Evolutionary conservation across 1,140 invertebrate genomes (phyloP).

Genomic region (Drosophila trapezifrons): DNA sequence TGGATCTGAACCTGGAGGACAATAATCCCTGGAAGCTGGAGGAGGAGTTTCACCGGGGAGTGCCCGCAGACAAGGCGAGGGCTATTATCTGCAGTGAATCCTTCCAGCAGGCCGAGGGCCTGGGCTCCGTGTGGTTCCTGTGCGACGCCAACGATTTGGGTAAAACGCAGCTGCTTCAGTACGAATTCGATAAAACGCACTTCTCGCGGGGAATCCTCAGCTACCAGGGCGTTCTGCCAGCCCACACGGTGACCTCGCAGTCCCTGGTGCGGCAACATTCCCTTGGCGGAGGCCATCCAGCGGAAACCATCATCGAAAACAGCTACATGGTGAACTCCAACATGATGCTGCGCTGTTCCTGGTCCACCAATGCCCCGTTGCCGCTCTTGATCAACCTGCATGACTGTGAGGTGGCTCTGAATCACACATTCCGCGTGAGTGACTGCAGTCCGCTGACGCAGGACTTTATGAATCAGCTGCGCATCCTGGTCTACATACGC

Average conservation of each 20-base stretch:
- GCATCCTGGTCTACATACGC: slow-evolving; percentile 69
- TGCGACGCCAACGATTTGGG: slow-evolving; percentile 65
- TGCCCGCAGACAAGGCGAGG: slow-evolving; percentile 55
- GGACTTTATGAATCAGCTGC: slow-evolving; percentile 75
- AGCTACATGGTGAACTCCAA: slow-evolving; percentile 68
- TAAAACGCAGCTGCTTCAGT: slow-evolving; percentile 67
- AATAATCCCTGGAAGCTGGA: slow-evolving; percentile 69
- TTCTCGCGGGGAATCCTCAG: slow-evolving; percentile 66
- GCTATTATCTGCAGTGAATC: slow-evolving; percentile 55
- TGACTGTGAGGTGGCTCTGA: slow-evolving; percentile 63
- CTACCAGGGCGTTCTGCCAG: slow-evolving; percentile 60
- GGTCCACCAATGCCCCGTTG: slow-evolving; percentile 37
- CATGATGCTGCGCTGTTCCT: slow-evolving; percentile 63
- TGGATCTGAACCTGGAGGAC: slow-evolving; percentile 53
- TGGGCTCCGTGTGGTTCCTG: slow-evolving; percentile 75
- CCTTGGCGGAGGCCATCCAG: slow-evolving; percentile 7
- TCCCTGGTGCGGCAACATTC: slow-evolving; percentile 48
- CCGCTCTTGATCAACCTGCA: slow-evolving; percentile 64
- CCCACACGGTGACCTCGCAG: slow-evolving; percentile 57
- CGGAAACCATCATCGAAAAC: slow-evolving; percentile 74
- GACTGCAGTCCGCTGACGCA: slow-evolving; percentile 61
- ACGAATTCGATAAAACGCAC: slow-evolving; percentile 56
- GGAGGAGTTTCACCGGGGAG: slow-evolving; percentile 73
- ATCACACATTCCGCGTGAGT: slow-evolving; percentile 64
- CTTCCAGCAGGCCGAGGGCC: slow-evolving; percentile 56